A percentile compares a stretch with the other conserved stretches of the same genome.
These are phyloP conservation scores for Pteronotus mesoamericanus DNA, from an alignment of 2,797 vertebrate genomes.

Conservation along the genomic window DNA sequence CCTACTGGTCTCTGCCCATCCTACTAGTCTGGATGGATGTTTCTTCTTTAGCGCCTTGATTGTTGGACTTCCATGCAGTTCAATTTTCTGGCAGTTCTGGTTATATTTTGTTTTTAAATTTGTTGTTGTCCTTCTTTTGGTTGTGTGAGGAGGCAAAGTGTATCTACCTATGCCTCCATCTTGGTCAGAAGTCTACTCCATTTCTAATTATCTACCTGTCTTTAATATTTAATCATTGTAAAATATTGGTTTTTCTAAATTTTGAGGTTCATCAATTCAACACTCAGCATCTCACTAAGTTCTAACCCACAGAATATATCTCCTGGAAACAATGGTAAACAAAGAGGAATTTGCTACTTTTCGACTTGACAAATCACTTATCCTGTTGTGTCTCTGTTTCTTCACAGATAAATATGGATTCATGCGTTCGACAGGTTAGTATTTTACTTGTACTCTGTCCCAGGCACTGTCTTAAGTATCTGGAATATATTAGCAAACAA, in stretches of 20 bases:
- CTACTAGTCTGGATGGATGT: no score
- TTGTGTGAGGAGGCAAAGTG: no score
- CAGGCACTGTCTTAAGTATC: neutral
- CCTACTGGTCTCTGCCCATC: no score
- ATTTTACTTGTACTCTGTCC: neutral
- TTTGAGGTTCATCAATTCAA: neutral
- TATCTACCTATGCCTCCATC: no score
- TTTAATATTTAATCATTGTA: neutral
- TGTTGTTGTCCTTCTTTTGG: no score
- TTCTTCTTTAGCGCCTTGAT: no score
- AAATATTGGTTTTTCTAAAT: constrained; percentile 1
- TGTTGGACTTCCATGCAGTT: no score
- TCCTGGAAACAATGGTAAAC: neutral
- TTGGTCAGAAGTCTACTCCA: no score
- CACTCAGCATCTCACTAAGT: neutral
- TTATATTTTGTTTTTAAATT: no score
- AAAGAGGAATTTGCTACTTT: neutral
- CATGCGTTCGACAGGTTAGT: neutral
- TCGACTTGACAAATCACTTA: neutral
- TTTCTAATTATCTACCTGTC: neutral
- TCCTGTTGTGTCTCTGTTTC: neutral
- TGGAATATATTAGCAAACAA: neutral
- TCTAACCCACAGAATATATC: neutral
- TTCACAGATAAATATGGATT: neutral
- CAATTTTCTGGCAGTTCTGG: no score